A percentile compares a stretch with the other conserved stretches of the same genome.
Evolutionary conservation across 92 coral and sea anemone genomes (phyloP).

Genomic region (Epizoanthus rinbou): DNA sequence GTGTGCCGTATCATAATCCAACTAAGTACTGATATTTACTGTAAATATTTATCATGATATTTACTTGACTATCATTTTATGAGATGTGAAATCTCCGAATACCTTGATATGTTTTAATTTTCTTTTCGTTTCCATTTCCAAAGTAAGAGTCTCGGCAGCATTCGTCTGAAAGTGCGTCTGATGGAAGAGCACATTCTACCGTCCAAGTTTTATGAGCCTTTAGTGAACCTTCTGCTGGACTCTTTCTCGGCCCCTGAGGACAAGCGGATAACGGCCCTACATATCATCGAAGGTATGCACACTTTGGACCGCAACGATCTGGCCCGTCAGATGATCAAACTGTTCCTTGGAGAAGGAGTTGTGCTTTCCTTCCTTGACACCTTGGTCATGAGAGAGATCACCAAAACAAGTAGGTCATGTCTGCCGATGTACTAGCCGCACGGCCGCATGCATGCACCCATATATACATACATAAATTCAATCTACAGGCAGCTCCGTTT

Average conservation of each 20-base stretch:
- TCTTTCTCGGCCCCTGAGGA: slow-evolving; percentile 55
- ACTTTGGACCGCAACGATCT: slow-evolving; percentile 81
- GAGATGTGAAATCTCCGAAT: neutral
- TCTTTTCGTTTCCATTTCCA: neutral
- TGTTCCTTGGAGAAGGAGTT: slow-evolving; percentile 79
- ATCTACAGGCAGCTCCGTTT: too few species aligned
- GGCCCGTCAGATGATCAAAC: slow-evolving; percentile 85
- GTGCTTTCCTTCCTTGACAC: slow-evolving; percentile 77
- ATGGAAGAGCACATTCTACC: slow-evolving; percentile 90
- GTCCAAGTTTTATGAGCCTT: slow-evolving; percentile 68
- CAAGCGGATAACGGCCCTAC: slow-evolving; percentile 63
- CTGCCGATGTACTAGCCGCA: too few species aligned
- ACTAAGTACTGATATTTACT: too few species aligned
- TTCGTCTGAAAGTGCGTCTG: slow-evolving; percentile 80
- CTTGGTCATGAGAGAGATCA: slow-evolving; percentile 75
- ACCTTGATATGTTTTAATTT: neutral
- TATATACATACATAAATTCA: too few species aligned
- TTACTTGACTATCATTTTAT: neutral
- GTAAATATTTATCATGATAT: too few species aligned
- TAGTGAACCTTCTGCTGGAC: slow-evolving; percentile 70
- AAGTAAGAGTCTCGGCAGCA: slow-evolving; percentile 90
- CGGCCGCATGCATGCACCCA: too few species aligned
- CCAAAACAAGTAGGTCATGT: slow-evolving; percentile 68
- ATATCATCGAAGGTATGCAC: slow-evolving; percentile 77
- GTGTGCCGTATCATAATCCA: too few species aligned